Evolutionary conservation across 2,888 invertebrate genomes (phyloP).

Genomic region (Drosophila ustulata): DNA sequence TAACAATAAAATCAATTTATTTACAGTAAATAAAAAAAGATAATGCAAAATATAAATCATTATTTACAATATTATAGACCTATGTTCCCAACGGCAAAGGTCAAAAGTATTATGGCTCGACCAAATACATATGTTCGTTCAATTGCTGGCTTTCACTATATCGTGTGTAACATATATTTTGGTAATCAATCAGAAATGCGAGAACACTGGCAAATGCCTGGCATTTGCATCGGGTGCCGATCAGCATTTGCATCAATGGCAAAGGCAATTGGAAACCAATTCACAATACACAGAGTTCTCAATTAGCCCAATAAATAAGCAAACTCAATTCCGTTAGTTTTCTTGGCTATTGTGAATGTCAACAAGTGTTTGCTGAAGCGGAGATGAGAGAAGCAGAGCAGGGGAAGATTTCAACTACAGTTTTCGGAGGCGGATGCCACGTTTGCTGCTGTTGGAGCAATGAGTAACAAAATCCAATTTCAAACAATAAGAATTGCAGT

Average conservation of each 20-base stretch:
- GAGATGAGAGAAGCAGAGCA: not conserved
- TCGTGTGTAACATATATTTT: not conserved
- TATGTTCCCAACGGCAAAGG: no score
- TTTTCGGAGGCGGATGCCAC: not conserved
- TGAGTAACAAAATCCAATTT: conserved; percentile 65
- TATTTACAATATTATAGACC: no score
- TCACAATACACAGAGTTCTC: conserved; percentile 38
- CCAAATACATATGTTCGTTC: not conserved
- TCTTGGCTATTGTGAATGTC: conserved; percentile 55
- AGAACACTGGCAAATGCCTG: not conserved
- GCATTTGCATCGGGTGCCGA: conserved; percentile 2
- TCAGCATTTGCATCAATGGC: conserved; percentile 18
- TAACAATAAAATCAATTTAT: no score
- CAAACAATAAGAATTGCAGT: conserved; percentile 56
- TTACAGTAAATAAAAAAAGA: no score
- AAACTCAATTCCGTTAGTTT: conserved; percentile 41
- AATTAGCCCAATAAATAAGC: conserved; percentile 66
- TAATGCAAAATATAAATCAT: no score
- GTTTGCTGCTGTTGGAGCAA: not conserved
- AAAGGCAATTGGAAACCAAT: conserved; percentile 16
- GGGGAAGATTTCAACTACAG: not conserved
- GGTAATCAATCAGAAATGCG: not conserved
- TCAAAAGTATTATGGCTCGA: no score
- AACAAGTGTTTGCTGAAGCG: conserved; percentile 58
- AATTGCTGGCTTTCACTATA: not conserved